Percentiles rank a stretch among this genome's conserved stretches.
Evolutionary conservation across 2,113 vertebrate species (phyloP).

Genomic region (Leucosticte australis): DNA sequence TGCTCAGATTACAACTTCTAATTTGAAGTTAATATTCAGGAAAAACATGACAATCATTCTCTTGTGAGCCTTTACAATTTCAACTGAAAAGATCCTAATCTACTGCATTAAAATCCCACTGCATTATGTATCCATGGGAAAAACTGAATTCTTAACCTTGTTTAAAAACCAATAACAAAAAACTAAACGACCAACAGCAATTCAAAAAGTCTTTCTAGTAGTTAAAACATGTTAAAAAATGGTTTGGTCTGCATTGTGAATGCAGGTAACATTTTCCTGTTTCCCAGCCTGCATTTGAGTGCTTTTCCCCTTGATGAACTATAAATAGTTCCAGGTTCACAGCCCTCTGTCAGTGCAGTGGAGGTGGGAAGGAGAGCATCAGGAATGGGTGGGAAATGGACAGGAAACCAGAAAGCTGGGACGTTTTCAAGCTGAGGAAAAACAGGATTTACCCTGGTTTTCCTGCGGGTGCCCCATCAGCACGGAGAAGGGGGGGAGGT

Average conservation of each 20-base stretch:
- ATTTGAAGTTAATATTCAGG: neutral
- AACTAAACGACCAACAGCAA: neutral
- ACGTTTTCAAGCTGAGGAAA: neutral
- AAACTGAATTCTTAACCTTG: neutral
- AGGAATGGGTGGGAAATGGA: neutral
- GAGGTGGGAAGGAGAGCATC: neutral
- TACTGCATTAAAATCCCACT: neutral
- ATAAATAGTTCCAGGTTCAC: neutral
- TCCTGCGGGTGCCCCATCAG: neutral
- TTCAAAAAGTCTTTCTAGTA: neutral
- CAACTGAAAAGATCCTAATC: neutral
- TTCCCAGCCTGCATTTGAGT: neutral
- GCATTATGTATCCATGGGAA: neutral
- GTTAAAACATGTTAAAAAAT: neutral
- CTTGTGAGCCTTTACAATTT: neutral
- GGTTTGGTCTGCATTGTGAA: neutral
- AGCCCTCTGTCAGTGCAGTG: neutral
- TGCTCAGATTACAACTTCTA: neutral
- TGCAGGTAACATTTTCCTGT: neutral
- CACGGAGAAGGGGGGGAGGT: rapidly evolving
- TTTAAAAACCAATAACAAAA: neutral
- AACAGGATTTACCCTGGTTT: neutral
- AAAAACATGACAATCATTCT: neutral
- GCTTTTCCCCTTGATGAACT: neutral
- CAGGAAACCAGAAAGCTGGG: neutral